Conservation (phyloP, 2,888 invertebrate genomes). For the Yponomeuta plumbellus region DNA sequence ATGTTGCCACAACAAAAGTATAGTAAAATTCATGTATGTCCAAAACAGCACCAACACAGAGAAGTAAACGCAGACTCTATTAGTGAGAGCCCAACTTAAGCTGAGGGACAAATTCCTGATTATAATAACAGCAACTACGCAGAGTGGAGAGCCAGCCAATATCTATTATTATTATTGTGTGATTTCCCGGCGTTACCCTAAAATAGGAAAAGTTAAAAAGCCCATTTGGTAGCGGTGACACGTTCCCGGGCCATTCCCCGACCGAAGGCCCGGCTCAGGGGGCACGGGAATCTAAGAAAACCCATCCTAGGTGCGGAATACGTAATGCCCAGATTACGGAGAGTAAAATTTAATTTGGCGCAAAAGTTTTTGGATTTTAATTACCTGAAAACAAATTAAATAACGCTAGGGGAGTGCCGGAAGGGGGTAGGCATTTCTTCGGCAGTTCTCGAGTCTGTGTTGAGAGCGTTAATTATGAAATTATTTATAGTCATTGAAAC, state of each 20-base stretch:
- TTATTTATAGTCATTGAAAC: constrained; percentile 8
- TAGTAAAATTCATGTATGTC: too few species aligned
- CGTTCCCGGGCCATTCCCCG: constrained; percentile 40
- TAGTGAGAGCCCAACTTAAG: background rate
- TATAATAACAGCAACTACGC: constrained; percentile 12
- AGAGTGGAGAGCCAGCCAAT: constrained; percentile 15
- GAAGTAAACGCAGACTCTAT: too few species aligned
- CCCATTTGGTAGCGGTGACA: constrained; percentile 66
- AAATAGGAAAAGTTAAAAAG: constrained; percentile 76
- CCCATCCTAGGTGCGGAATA: constrained; percentile 18
- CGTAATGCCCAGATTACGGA: constrained; percentile 18
- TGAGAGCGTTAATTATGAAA: constrained; percentile 12
- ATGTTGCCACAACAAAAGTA: too few species aligned
- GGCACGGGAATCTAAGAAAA: constrained; percentile 19
- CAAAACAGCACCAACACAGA: too few species aligned
- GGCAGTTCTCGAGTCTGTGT: constrained; percentile 2
- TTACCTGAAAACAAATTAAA: constrained; percentile 73
- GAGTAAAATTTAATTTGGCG: constrained; percentile 69
- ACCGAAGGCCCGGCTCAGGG: constrained; percentile 19
- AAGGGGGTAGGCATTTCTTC: constrained; percentile 10
- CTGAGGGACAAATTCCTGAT: constrained; percentile 13
- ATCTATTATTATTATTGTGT: constrained; percentile 66
- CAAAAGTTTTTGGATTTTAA: constrained; percentile 74
- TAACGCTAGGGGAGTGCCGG: constrained; percentile 38
- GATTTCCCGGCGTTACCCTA: constrained; percentile 64